These are phyloP conservation scores for Sisyra nigra DNA, from an alignment of 2,888 invertebrate species.

Conservation along the genomic window DNA sequence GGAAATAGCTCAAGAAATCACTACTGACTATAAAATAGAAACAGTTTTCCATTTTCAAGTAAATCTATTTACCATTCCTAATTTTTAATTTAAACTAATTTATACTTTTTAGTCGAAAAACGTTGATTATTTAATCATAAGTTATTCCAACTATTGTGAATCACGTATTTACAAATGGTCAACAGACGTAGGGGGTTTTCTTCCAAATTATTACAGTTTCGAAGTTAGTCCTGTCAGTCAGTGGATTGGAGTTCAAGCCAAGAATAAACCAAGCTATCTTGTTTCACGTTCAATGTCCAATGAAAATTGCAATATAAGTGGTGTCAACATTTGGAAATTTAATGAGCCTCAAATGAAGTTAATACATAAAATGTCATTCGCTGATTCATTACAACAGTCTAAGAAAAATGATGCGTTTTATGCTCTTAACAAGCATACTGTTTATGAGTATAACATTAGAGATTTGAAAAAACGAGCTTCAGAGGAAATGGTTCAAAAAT, in stretches of 20 bases:
- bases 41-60: constrained; percentile 22
- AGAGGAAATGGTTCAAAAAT: not conserved
- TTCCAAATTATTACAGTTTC: not conserved
- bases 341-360: constrained; percentile 16
- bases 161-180: constrained; percentile 28
- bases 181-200: not conserved
- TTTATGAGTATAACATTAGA: constrained; percentile 15
- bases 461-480: not conserved
- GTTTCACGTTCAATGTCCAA: constrained; percentile 19
- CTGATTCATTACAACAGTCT: constrained; percentile 21
- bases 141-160: constrained; percentile 25
- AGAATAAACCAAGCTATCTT: constrained; percentile 21
- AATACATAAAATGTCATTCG: constrained; percentile 17
- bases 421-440: constrained; percentile 15
- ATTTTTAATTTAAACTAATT: not conserved
- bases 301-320: not conserved
- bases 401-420: constrained; percentile 23
- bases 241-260: constrained; percentile 24
- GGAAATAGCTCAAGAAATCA: constrained; percentile 23
- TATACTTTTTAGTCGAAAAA: constrained; percentile 15
- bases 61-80: not conserved
- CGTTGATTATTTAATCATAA: constrained; percentile 25
- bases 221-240: constrained; percentile 20
- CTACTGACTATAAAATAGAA: constrained; percentile 18
- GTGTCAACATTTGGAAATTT: constrained; percentile 19